Evolutionary conservation across 2,113 vertebrate species (phyloP), one percentile per base, ranked within the genome.

Genomic region (Myodes glareolus): DNA sequence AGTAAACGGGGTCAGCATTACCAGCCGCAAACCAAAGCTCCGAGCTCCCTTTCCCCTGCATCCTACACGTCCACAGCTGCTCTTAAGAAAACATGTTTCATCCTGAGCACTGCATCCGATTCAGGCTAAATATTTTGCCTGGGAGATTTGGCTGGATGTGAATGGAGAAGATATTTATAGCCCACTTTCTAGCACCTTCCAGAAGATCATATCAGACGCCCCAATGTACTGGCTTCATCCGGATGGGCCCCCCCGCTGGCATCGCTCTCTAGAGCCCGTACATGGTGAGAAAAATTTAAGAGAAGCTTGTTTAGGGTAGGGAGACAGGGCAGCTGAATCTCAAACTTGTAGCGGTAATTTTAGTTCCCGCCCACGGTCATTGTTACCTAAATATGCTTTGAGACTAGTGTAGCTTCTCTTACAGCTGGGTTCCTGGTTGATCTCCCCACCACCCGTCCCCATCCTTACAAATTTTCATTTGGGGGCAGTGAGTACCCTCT

Each of bases 91-190:
- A 12, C n/a, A 19, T 50, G 72, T 88, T 87, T 75, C 58, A 88
- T 93, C 77, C 4, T 63, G 90, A 93, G 21, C 97, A 73, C 82
- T 85, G 42, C 67, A 33, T 94, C 68, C 75, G 81, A 95, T 82
- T 87, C 94, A 81, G 45, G 67, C 81, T 70, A 91, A 93, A 90
- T 97, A 92, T 91, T 94, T 95, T 90, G 77, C 82, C 86, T 94
- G 50, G 85, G 91, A 85, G 88, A 93, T 76, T 70, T 55, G 81
- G 31, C 75, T 73, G 50, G 39, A 76, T 81, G 50, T 77, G 92
- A 95, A 68, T 39, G 94, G 78, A 90, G 87, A 87, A 63, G 91
- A 58, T 76, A 81, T 76, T 92, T 52, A 25, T 50, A 76, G n/a
- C 88, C 93, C 88, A 33, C 0, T 0, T 90, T 72, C 78, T 67